A percentile compares a stretch with the other conserved stretches of the same genome.
phyloP scores from a whole-genome alignment of 2,113 vertebrate species.

The Syrrhaptes paradoxus region DNA sequence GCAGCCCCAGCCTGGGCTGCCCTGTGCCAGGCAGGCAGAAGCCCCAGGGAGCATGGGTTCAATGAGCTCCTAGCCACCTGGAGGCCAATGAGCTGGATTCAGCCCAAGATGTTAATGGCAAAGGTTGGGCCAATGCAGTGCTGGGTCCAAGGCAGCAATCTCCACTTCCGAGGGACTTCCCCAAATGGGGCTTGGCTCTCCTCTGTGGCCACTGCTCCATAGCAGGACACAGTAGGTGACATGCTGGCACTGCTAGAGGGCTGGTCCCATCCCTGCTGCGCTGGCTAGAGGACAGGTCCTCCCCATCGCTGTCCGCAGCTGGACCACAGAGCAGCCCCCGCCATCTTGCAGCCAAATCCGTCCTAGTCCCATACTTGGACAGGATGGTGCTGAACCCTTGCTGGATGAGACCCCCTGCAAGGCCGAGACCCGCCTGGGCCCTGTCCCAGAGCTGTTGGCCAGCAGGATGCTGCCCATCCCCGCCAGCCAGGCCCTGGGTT shows the following conservation, averaged over 20 bases:
- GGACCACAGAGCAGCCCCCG: not conserved
- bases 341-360: not conserved
- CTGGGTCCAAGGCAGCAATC: not conserved
- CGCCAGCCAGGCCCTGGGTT: not conserved
- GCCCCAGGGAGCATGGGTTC: not conserved
- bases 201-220: not conserved
- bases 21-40: not conserved
- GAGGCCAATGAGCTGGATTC: not conserved
- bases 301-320: not conserved
- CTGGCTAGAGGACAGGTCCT: not conserved
- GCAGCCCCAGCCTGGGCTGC: not conserved
- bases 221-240: rapidly evolving
- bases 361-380: not conserved
- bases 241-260: no score
- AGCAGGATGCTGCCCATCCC: not conserved
- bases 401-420: not conserved
- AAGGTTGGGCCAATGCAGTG: not conserved
- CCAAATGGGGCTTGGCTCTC: not conserved
- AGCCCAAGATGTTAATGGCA: not conserved
- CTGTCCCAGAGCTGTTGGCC: not conserved
- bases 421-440: not conserved
- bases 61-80: not conserved
- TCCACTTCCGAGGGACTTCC: not conserved
- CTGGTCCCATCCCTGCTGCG: not conserved
- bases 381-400: not conserved